These are phyloP conservation scores for Centropus bengalensis DNA, from an alignment of 2,113 vertebrate genomes.

Conservation along the genomic window DNA sequence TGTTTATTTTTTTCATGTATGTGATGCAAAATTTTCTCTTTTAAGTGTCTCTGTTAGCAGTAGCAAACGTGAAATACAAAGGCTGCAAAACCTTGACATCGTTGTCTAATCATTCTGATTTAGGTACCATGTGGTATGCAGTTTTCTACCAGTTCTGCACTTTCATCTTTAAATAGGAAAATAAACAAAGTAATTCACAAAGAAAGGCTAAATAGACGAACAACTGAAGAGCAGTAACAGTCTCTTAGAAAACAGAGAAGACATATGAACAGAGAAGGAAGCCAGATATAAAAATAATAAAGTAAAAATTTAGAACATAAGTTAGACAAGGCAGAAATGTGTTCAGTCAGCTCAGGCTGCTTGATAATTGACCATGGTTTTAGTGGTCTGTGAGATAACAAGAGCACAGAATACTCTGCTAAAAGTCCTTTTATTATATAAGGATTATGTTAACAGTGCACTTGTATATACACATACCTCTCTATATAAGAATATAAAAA, in stretches of 20 bases:
- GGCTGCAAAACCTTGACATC: neutral
- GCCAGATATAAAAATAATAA: neutral
- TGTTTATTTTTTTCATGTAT: neutral
- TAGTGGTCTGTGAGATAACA: neutral
- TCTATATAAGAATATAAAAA: too few species aligned
- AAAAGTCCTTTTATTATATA: neutral
- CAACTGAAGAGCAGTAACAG: neutral
- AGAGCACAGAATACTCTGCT: neutral
- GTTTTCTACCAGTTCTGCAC: neutral
- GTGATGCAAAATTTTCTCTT: neutral
- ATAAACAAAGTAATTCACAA: neutral
- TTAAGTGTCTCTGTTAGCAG: neutral
- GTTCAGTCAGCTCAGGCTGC: neutral
- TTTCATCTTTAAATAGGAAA: neutral
- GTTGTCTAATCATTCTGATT: neutral
- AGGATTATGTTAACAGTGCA: neutral
- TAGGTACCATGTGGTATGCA: neutral
- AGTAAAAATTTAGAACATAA: neutral
- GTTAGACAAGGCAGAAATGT: neutral
- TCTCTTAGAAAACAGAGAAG: neutral
- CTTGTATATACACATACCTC: too few species aligned
- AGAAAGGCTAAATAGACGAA: neutral
- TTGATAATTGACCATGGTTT: rapidly evolving
- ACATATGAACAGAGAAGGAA: neutral
- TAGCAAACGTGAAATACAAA: neutral